Conservation (phyloP, 2,888 invertebrate species). For the Cerastis rubricosa region DNA sequence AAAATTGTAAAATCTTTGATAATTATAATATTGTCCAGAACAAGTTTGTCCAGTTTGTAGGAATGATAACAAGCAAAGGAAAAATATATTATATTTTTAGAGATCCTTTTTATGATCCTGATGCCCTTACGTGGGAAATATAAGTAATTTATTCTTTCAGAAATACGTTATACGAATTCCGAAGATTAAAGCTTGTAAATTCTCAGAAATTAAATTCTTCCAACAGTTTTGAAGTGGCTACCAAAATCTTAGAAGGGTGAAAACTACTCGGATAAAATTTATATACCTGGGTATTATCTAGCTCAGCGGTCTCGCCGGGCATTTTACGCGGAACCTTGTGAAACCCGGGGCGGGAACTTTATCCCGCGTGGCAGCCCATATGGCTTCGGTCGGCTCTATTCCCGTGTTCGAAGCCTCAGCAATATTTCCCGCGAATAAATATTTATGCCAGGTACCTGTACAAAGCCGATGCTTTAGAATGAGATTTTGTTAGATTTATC, state of each 20-base stretch:
- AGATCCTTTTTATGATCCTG: too few species aligned
- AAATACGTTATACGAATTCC: neutral
- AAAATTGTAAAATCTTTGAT: conserved; percentile 2
- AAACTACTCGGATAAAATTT: conserved; percentile 17
- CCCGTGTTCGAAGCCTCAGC: conserved; percentile 29
- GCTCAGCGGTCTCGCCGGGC: conserved; percentile 14
- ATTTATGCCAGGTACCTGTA: conserved; percentile 24
- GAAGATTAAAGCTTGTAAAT: neutral
- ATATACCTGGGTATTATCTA: conserved; percentile 9
- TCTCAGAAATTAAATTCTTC: conserved; percentile 1
- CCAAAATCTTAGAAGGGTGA: conserved; percentile 3
- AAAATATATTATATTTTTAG: neutral
- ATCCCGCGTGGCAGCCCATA: conserved; percentile 27
- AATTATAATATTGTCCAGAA: neutral
- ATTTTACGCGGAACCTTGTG: conserved; percentile 36
- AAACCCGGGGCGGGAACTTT: conserved; percentile 26
- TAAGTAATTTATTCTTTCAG: neutral
- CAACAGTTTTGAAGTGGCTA: conserved; percentile 10
- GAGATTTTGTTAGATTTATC: neutral
- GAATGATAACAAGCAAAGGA: neutral
- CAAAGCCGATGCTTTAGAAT: neutral
- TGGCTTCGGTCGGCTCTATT: conserved; percentile 37
- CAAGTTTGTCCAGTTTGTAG: neutral
- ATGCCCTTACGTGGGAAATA: neutral
- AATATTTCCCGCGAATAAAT: conserved; percentile 53